Evolutionary conservation across 2,797 vertebrate genomes (phyloP).

Genomic region (Aeoliscus strigatus): DNA sequence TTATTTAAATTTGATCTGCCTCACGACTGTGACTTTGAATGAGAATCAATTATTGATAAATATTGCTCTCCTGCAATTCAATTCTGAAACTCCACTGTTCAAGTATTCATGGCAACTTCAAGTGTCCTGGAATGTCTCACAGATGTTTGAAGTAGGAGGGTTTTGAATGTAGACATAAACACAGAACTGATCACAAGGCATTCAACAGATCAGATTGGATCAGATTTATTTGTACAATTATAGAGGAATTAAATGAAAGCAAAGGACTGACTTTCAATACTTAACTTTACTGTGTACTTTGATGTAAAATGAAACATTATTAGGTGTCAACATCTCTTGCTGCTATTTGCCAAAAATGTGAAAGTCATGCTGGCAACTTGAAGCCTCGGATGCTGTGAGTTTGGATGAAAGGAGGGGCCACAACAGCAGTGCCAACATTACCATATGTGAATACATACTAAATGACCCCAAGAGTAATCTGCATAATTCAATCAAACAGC

Average conservation of each 20-base stretch:
- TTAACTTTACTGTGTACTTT: no score
- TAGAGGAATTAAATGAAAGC: no score
- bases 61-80: slow-evolving; percentile 15
- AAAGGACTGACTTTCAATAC: no score
- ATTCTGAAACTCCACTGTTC: slow-evolving; percentile 17
- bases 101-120: slow-evolving; percentile 45
- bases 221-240: no score
- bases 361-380: slow-evolving; percentile 41
- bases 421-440: slow-evolving; percentile 29
- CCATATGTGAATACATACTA: slow-evolving; percentile 44
- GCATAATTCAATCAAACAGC: slow-evolving; percentile 22
- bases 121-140: slow-evolving; percentile 25
- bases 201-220: no score
- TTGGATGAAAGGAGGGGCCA: no score
- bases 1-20: no score
- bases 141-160: slow-evolving; percentile 5
- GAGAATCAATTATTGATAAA: slow-evolving; percentile 54
- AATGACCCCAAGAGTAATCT: slow-evolving; percentile 20
- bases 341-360: slow-evolving; percentile 32
- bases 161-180: no score
- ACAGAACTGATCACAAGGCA: no score
- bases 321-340: no score
- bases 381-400: no score
- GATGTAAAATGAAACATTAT: no score
- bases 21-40: slow-evolving; percentile 25